Conservation (phyloP, 1,140 invertebrate species). For the Caerostris darwini region DNA sequence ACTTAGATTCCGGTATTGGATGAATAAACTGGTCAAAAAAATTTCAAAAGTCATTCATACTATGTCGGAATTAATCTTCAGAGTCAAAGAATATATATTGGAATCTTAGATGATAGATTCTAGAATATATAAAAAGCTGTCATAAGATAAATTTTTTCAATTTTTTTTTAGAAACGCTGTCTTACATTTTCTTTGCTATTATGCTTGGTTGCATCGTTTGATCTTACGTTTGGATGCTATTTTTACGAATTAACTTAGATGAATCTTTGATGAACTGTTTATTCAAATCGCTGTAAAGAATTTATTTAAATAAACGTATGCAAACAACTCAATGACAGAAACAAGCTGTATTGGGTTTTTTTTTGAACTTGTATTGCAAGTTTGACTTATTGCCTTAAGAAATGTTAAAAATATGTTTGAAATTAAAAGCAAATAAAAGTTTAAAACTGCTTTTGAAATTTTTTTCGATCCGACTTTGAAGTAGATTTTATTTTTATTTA, state of each 20-base stretch:
- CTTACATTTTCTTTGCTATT: not conserved
- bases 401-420: no score
- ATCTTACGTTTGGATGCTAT: not conserved
- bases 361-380: no score
- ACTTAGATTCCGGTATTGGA: slow-evolving; percentile 34
- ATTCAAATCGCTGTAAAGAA: no score
- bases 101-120: not conserved
- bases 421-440: no score
- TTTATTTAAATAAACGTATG: no score
- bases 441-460: no score
- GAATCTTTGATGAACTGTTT: no score
- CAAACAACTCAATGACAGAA: no score
- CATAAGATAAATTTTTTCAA: not conserved
- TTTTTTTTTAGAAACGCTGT: not conserved
- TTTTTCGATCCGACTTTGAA: no score
- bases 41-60: slow-evolving; percentile 45
- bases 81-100: slow-evolving; percentile 30
- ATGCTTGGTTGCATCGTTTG: not conserved
- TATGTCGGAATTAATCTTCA: slow-evolving; percentile 43
- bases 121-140: not conserved
- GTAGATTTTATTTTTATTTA: no score
- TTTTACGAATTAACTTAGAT: not conserved
- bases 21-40: slow-evolving; percentile 61
- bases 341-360: no score
- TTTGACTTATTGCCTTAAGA: no score